Evolutionary conservation across 2,888 invertebrate genomes (phyloP), one percentile per base, ranked within the genome.

Genomic region (Epinotia ramella): DNA sequence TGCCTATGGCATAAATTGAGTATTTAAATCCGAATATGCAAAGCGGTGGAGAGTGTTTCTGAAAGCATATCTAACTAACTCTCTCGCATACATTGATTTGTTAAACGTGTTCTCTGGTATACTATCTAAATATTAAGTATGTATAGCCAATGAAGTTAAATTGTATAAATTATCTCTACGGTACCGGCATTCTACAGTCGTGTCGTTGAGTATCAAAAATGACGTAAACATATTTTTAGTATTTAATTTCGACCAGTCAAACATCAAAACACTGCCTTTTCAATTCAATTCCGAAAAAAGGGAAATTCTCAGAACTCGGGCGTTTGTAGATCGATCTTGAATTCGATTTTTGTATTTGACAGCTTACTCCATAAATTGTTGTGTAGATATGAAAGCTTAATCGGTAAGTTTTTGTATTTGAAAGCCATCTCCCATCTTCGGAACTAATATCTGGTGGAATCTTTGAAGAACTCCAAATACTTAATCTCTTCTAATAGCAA

Each of bases 11-110:
- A 69, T 69, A 69, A 69, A 68, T 69, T 69, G 59, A 69, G 20
- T n/a, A 69, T 69, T 69, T 59, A 69, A 69, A 69, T 69, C 24
- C 16, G 67, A 69, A 68, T 68, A 68, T 69, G 69, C 69, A 46
- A 69, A 69, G 40, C 53, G 49, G 24, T 60, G 46, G 59, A 67
- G 33, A 73, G 60, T 73, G 24, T 66, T 28, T 64, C 44, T 60
- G 67, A 62, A 68, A 73, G 67, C 62, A 62, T 53, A 28, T 49
- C 53, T 60, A 59, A 73, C 53, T 60, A 59, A 73, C 53, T 67
- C 62, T 73, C 67, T 62, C 73, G 62, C 40, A 53, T 67, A 66
- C 60, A 49, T 62, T 67, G 73, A 73, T 73, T 73, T 40, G 44
- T 44, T 67, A 12, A 69, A 46, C 68, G 11, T 59, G 20, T 57